Percentiles rank a stretch among this genome's conserved stretches.
Conservation (phyloP, 2,113 vertebrate genomes). For the Rhinoptilus africanus region DNA sequence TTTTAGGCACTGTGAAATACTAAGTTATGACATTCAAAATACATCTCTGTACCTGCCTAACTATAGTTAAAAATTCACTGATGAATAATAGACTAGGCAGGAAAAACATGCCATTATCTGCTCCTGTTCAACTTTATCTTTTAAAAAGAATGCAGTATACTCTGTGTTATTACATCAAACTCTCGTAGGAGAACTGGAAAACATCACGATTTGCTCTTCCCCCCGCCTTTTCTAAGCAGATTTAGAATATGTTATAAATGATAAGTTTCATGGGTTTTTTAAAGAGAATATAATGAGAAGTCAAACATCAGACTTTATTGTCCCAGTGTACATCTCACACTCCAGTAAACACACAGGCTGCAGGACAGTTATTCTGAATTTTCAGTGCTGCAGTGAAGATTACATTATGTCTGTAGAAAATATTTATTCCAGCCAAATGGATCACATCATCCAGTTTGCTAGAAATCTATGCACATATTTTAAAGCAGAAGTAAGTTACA, state of each 20-base stretch:
- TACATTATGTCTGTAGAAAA: constrained; percentile 27
- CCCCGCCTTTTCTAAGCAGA: neutral
- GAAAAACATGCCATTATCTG: constrained; percentile 61
- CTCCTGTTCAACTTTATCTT: constrained; percentile 47
- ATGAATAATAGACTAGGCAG: constrained; percentile 61
- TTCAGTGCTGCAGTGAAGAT: constrained; percentile 29
- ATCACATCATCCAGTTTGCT: constrained; percentile 25
- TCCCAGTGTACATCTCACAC: constrained; percentile 2
- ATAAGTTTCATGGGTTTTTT: neutral
- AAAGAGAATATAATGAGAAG: constrained; percentile 32
- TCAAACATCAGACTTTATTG: constrained; percentile 19
- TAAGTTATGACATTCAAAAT: constrained; percentile 34
- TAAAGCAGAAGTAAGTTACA: neutral
- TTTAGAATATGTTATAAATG: constrained; percentile 18
- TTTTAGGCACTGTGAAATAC: constrained; percentile 7
- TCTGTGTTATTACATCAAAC: constrained; percentile 12
- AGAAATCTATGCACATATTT: constrained; percentile 38
- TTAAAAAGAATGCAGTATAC: constrained; percentile 28
- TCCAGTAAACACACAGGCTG: constrained; percentile 21
- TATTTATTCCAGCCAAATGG: constrained; percentile 49
- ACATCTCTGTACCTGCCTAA: constrained; percentile 40
- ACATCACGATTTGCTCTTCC: constrained; percentile 9
- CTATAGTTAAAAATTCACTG: constrained; percentile 55
- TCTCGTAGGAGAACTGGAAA: constrained; percentile 30
- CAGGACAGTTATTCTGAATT: constrained; percentile 34